Evolutionary conservation across 2,888 invertebrate genomes (phyloP).

Genomic region (Agrilus biguttatus): DNA sequence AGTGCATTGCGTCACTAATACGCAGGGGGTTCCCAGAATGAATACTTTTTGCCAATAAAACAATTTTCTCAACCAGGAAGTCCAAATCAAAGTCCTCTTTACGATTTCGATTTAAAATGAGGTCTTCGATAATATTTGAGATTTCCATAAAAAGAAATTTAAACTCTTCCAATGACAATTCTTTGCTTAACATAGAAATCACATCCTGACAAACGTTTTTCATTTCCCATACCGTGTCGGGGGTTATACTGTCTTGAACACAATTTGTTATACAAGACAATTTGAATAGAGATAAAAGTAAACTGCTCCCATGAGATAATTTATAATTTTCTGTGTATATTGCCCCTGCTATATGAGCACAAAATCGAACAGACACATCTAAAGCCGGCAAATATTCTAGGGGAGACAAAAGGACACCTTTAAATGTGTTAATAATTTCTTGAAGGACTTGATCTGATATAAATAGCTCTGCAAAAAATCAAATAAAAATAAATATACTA

Average conservation of each 20-base stretch:
- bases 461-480: conserved; percentile 29
- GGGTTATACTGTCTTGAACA: conserved; percentile 25
- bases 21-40: conserved; percentile 15
- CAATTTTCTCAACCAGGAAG: conserved; percentile 13
- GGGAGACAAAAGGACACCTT: conserved; percentile 22
- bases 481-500: neutral
- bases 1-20: conserved; percentile 13
- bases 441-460: conserved; percentile 28
- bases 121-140: conserved; percentile 22
- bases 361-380: conserved; percentile 37
- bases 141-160: conserved; percentile 21
- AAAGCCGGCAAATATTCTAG: conserved; percentile 21
- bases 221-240: conserved; percentile 40
- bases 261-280: conserved; percentile 29
- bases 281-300: conserved; percentile 34
- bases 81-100: conserved; percentile 4
- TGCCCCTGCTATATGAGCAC: conserved; percentile 36
- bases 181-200: conserved; percentile 21
- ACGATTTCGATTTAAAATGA: conserved; percentile 14
- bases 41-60: conserved; percentile 17
- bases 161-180: conserved; percentile 15
- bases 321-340: conserved; percentile 33
- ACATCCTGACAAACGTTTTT: conserved; percentile 44
- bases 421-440: conserved; percentile 29
- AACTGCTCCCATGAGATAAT: conserved; percentile 26